phyloP scores from a whole-genome alignment of 2,113 vertebrate species.

The Stigmatopora argus region DNA sequence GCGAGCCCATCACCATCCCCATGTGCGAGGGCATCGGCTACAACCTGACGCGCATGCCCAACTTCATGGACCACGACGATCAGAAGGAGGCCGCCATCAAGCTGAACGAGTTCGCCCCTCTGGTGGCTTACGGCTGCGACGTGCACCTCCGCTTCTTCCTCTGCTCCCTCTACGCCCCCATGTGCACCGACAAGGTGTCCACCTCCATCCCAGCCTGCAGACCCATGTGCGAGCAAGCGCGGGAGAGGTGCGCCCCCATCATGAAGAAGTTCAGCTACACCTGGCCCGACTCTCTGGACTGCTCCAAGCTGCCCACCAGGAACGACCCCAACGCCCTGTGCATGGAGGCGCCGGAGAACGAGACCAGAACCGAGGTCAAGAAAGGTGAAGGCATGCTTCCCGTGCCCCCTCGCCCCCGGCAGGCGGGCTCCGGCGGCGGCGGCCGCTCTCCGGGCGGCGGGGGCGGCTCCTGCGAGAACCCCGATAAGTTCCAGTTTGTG shows the following conservation, averaged over 20 bases:
- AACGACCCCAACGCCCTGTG: constrained; percentile 94
- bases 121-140: constrained; percentile 94
- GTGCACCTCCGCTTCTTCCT: constrained; percentile 95
- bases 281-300: constrained; percentile 94
- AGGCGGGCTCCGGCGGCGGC: constrained; percentile 53
- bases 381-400: constrained; percentile 85
- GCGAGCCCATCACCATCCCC: constrained; percentile 87
- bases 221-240: constrained; percentile 97
- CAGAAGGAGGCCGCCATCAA: constrained; percentile 89
- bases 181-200: constrained; percentile 97
- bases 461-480: constrained; percentile 79
- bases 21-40: constrained; percentile 98
- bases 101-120: constrained; percentile 89
- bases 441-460: constrained; percentile 38
- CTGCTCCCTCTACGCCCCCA: constrained; percentile 95
- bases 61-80: constrained; percentile 89
- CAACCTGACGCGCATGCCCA: constrained; percentile 97
- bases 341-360: constrained; percentile 96
- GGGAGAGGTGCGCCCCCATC: constrained; percentile 88
- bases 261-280: constrained; percentile 95
- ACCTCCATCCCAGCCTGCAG: constrained; percentile 94
- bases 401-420: constrained; percentile 75
- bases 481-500: constrained; percentile 92
- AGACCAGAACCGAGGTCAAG: constrained; percentile 74
- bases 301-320: constrained; percentile 84